A percentile compares a stretch with the other conserved stretches of the same genome.
phyloP scores from a whole-genome alignment of 2,113 vertebrate species.

The Leptodactylus fuscus region DNA sequence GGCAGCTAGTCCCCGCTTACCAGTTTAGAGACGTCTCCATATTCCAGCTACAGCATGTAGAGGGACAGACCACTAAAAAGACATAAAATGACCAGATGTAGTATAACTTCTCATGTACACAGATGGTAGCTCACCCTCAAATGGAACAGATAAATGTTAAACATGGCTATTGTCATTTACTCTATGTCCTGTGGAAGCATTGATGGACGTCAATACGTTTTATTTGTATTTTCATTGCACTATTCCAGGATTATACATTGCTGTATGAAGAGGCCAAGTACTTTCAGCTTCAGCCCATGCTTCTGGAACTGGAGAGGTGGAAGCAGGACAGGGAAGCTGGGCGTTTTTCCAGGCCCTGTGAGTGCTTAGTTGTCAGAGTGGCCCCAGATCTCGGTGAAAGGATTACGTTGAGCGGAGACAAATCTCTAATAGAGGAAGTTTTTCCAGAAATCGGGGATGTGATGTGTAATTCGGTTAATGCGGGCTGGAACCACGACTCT shows the following conservation, averaged over 20 bases:
- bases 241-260: slow-evolving; percentile 88
- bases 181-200: no score
- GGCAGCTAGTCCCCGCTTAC: no score
- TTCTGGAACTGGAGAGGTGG: slow-evolving; percentile 89
- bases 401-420: slow-evolving; percentile 87
- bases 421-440: slow-evolving; percentile 87
- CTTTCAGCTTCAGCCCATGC: slow-evolving; percentile 91
- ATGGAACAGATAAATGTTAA: no score
- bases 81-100: no score
- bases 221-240: neutral
- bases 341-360: slow-evolving; percentile 79
- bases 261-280: slow-evolving; percentile 95
- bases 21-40: no score
- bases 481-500: slow-evolving; percentile 85
- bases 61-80: no score
- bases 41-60: no score
- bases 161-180: no score
- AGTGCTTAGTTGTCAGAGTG: slow-evolving; percentile 90
- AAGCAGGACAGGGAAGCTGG: slow-evolving; percentile 81
- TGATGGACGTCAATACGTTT: no score
- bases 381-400: slow-evolving; percentile 89
- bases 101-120: no score
- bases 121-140: no score
- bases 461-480: slow-evolving; percentile 85
- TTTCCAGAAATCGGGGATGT: slow-evolving; percentile 90